A percentile compares a stretch with the other conserved stretches of the same genome.
Evolutionary conservation across 2,888 invertebrate species (phyloP).

Genomic region (Drymonia ruficornis): DNA sequence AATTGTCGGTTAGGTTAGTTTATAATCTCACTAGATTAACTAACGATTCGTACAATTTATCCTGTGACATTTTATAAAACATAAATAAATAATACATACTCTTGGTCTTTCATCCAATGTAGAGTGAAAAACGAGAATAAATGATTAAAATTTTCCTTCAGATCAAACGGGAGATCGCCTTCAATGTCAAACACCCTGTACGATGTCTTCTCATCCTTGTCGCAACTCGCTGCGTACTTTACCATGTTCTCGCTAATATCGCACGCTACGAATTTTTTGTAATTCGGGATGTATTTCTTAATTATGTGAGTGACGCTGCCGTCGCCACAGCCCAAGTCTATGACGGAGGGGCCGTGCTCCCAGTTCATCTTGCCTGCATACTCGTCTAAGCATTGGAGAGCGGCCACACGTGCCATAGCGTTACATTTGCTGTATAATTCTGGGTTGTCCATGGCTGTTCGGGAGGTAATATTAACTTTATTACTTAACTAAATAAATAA

Average conservation of each 20-base stretch:
- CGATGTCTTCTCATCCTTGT: slow-evolving; percentile 62
- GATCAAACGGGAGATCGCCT: slow-evolving; percentile 65
- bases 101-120: slow-evolving; percentile 89
- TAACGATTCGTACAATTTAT: too few species aligned
- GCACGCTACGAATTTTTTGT: slow-evolving; percentile 79
- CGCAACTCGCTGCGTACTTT: slow-evolving; percentile 79
- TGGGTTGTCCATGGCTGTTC: slow-evolving; percentile 61
- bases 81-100: slow-evolving; percentile 6
- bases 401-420: not conserved
- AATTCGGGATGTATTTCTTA: slow-evolving; percentile 82
- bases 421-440: slow-evolving; percentile 85
- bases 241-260: slow-evolving; percentile 89
- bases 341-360: slow-evolving; percentile 51
- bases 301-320: slow-evolving; percentile 87
- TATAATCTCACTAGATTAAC: too few species aligned
- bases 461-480: not conserved
- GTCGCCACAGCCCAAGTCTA: slow-evolving; percentile 89
- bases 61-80: too few species aligned
- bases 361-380: not conserved
- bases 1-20: too few species aligned
- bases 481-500: too few species aligned
- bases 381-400: not conserved
- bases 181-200: slow-evolving; percentile 83
- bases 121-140: slow-evolving; percentile 89
- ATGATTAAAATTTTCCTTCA: slow-evolving; percentile 83